Evolutionary conservation across 2,888 invertebrate species (phyloP).

Genomic region (Cinara cedri): DNA sequence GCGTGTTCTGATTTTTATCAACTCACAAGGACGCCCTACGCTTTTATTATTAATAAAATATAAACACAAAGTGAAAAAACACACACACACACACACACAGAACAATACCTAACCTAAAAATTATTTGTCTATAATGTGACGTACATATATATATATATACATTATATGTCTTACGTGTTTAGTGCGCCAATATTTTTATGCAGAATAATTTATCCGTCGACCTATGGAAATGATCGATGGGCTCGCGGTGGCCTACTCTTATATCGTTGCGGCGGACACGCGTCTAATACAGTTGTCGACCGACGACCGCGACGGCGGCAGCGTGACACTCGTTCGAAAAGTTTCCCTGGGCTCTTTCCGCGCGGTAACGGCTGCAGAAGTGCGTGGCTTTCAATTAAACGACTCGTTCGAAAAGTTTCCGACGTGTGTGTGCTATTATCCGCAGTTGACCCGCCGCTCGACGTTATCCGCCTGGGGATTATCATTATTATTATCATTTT

Average conservation of each 20-base stretch:
- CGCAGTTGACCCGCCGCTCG: background rate
- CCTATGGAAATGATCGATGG: background rate
- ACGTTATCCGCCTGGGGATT: background rate
- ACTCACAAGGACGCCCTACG: background rate
- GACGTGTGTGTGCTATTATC: background rate
- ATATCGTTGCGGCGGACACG: background rate
- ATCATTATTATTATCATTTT: conserved; percentile 4
- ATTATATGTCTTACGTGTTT: no score
- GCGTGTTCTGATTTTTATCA: conserved; percentile 28
- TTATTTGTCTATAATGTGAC: no score
- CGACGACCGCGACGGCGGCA: background rate
- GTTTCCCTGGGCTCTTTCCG: conserved; percentile 7
- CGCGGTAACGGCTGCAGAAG: background rate
- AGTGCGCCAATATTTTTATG: no score
- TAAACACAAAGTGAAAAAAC: no score
- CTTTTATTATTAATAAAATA: background rate
- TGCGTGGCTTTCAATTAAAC: conserved; percentile 37
- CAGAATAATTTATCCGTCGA: background rate
- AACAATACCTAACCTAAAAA: no score
- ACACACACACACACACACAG: no score
- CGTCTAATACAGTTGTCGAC: conserved; percentile 9
- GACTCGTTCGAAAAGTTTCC: conserved; percentile 15
- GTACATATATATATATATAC: no score
- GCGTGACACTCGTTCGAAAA: conserved; percentile 10
- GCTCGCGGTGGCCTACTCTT: background rate